Evolutionary conservation across 2,113 vertebrate genomes (phyloP), one percentile per base, ranked within the genome.

Genomic region (Trematomus loennbergii): DNA sequence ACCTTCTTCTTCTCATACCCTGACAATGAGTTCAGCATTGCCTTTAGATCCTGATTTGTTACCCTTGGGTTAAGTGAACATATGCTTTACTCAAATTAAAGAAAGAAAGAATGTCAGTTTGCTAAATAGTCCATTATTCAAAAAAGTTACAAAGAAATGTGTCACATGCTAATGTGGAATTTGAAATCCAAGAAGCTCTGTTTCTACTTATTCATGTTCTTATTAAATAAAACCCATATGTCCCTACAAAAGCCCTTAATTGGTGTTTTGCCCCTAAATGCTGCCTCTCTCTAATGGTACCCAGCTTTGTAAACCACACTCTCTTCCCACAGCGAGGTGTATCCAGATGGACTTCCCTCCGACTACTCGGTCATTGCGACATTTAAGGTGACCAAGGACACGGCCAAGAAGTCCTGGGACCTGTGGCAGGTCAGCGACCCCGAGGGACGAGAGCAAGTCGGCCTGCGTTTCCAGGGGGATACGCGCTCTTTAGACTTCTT

Each of bases 381-480:
- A 16, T 96, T 95, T 83, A 96, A 95, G 87, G 71, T 89, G 75
- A 84, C 86, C 67, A 91, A 94, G 61, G 91, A 90, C 55, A 84
- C 82, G 2, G 80, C 74, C 9, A 20, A 55, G 78, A 85, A 80
- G 15, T 82, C 88, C 66, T 95, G 92, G 93, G 91, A 95, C 90
- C 93, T 96, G 78, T 94, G 93, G 94, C 93, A 96, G 87, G 88
- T 96, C 70, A 95, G 93, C 17, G 88, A 92, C 82, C 88, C 88
- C 6, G 62, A 91, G 12, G 93, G 93, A 10, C 82, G 62, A 63
- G 93, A 93, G 18, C 91, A 92, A 63, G 85, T 91, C 0, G 84
- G 89, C 53, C 84, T 96, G 59, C 80, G 62, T 70, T 91, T 96
- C 73, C 94, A 93, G 20, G 90, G 88, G 16, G 85, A 93, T 29